Conservation (phyloP, 2,797 vertebrate genomes). For the Urophycis tenuis region DNA sequence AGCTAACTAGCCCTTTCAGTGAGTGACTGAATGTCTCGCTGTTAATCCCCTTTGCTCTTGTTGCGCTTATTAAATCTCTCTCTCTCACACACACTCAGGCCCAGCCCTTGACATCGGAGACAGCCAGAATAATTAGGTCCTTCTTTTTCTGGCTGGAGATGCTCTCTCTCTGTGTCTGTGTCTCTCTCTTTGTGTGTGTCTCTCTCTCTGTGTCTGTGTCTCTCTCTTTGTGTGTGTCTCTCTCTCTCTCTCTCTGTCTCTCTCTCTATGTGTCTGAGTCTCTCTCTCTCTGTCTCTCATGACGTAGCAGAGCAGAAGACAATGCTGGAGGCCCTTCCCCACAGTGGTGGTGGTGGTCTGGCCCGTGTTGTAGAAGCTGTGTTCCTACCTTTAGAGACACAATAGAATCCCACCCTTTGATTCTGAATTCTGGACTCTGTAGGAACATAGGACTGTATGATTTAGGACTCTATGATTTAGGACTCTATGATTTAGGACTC, state of each 20-base stretch:
- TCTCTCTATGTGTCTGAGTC: too few species aligned
- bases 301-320: too few species aligned
- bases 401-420: too few species aligned
- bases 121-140: constrained; percentile 22
- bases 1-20: constrained; percentile 11
- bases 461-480: too few species aligned
- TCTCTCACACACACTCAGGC: constrained; percentile 1
- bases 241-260: neutral
- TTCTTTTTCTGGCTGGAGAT: constrained; percentile 1
- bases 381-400: too few species aligned
- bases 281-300: too few species aligned
- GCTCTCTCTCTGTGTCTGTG: neutral
- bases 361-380: too few species aligned
- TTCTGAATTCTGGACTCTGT: too few species aligned
- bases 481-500: too few species aligned
- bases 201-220: neutral
- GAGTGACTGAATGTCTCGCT: constrained; percentile 10
- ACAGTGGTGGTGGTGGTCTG: too few species aligned
- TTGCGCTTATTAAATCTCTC: constrained; percentile 7
- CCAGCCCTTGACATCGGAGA: neutral
- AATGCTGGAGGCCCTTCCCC: too few species aligned
- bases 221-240: neutral
- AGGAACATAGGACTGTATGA: too few species aligned
- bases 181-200: constrained; percentile 1
- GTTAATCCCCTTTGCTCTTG: constrained; percentile 3